A percentile compares a stretch with the other conserved stretches of the same genome.
These are phyloP conservation scores for Grus americana DNA, from an alignment of 2,113 vertebrate species.

Conservation along the genomic window DNA sequence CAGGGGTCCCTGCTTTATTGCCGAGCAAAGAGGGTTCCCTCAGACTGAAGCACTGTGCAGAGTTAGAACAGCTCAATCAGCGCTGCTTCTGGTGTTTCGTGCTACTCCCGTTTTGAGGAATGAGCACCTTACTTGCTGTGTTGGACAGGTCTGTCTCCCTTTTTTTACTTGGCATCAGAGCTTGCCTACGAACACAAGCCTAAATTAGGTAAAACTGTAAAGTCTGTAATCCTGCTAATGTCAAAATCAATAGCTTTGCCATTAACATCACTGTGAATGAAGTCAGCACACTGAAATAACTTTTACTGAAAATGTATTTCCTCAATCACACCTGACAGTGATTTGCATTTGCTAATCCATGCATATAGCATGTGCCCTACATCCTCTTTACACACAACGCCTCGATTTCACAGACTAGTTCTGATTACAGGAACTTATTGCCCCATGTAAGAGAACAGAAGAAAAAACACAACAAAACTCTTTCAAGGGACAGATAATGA, in stretches of 20 bases:
- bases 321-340: accelerated
- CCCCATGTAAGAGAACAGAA: not conserved
- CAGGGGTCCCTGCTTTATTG: not conserved
- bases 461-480: not conserved
- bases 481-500: not conserved
- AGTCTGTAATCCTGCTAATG: not conserved
- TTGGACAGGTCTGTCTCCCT: not conserved
- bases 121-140: accelerated
- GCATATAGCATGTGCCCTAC: accelerated
- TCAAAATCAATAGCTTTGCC: not conserved
- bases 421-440: not conserved
- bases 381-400: not conserved
- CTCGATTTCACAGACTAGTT: not conserved
- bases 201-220: not conserved
- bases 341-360: not conserved
- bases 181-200: accelerated
- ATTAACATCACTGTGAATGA: not conserved
- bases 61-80: not conserved
- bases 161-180: too few species aligned
- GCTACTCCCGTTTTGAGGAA: not conserved
- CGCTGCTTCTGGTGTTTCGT: not conserved
- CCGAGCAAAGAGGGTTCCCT: not conserved
- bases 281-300: not conserved
- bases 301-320: not conserved
- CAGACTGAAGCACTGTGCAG: accelerated